Conservation (phyloP, 30 jellyfish, hydroid and myxozoan genomes). For the Phacellophora camtschatica region DNA sequence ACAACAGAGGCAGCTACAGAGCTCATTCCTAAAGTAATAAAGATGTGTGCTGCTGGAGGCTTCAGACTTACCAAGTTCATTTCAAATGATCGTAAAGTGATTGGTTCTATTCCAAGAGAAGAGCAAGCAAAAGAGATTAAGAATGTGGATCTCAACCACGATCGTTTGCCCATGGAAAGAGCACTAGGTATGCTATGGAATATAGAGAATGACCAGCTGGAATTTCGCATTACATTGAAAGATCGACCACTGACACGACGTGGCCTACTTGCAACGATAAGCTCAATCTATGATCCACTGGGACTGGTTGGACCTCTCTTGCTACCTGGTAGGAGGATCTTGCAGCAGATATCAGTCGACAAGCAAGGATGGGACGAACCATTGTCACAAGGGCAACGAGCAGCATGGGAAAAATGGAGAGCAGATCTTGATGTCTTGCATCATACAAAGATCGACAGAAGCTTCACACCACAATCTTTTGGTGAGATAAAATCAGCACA, state of each 20-base stretch:
- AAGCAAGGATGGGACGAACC: too few species aligned
- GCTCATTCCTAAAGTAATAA: background rate
- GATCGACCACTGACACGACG: conserved; percentile 47
- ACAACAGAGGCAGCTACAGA: background rate
- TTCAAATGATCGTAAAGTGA: background rate
- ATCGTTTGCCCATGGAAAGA: conserved; percentile 35
- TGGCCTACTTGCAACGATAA: conserved; percentile 43
- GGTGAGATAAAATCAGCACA: conserved; percentile 14
- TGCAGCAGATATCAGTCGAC: conserved; percentile 19
- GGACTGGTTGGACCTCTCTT: conserved; percentile 34
- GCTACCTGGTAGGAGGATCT: conserved; percentile 11
- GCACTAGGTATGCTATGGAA: conserved; percentile 33
- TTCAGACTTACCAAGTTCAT: conserved; percentile 11
- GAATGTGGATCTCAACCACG: conserved; percentile 4
- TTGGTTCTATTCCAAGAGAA: conserved; percentile 4
- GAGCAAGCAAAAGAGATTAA: conserved; percentile 25
- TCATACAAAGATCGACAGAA: background rate
- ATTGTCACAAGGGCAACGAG: too few species aligned
- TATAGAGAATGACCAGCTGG: background rate
- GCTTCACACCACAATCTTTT: too few species aligned
- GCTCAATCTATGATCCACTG: conserved; percentile 65
- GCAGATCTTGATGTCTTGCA: conserved; percentile 2
- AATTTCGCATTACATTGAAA: conserved; percentile 28
- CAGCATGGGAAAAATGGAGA: conserved; percentile 26
- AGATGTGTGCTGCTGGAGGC: conserved; percentile 8